Base-by-base conservation (phyloP, 2,888 invertebrate genomes). In the Imbricaverruca yamaguchii region DNA sequence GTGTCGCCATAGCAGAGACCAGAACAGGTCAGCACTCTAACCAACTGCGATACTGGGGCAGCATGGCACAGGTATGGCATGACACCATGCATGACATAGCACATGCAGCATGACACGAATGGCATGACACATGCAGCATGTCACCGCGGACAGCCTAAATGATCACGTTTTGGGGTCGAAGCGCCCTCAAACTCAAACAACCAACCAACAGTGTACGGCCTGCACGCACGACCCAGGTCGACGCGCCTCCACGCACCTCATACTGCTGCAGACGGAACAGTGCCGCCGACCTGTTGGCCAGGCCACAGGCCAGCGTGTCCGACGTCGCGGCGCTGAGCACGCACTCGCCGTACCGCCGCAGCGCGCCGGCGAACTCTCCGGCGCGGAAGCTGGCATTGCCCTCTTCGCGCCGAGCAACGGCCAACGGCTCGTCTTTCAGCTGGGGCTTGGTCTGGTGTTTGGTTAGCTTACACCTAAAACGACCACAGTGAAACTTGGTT, bases 211-310 rank as follows among this genome's bases (percentile, higher is more conserved):
- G 39, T 39, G 39, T 39, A 39, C 39, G 39, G 39, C 39, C 39
- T 39, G 39, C 1, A 39, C 39, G 39, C 39, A 39, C 39, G 4
- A 39, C 39, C 1, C 39, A 39, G 39, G 1, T 39, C 39, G 39
- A 4, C 39, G 39, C 39, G 39, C 39, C 39, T 39, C 39, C 39
- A 39, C 39, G 39, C 39, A 84, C n/a, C 85, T 82, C 21, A n/a
- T 55, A 55, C 85, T 85, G 81, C 81, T 83, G 56, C 83, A 92
- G 85, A 84, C 90, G 89, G 85, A 91, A 89, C 78, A 91, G 88
- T 13, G 91, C 90, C 25, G 92, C 92, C 18, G 93, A 92, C 86
- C 93, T 89, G 85, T 93, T 93, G 0, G 91, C 92, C 81, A 92
- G 87, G 6, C 53, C 55, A 10, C 74, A 15, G 55, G 55, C 55